phyloP scores from a whole-genome alignment of 2,113 vertebrate genomes.

The Pongo pygmaeus region DNA sequence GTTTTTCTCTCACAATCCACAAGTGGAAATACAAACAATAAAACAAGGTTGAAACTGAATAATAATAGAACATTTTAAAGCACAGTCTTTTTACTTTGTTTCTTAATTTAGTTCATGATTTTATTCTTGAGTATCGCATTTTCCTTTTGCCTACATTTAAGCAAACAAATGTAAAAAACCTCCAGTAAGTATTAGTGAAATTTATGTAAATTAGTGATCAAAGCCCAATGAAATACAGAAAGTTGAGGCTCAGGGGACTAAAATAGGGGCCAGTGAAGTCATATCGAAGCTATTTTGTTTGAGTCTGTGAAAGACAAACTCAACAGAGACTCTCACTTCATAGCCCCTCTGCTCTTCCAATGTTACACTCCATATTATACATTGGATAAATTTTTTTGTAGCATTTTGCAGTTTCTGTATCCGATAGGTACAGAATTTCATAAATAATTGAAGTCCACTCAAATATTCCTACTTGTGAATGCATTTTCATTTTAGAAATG shows the following conservation, averaged over 20 bases:
- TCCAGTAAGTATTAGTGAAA: neutral
- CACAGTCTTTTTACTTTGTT: neutral
- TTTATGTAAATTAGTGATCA: neutral
- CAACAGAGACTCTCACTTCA: neutral
- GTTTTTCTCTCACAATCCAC: neutral
- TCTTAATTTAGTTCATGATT: neutral
- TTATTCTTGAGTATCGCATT: slow-evolving; percentile 18
- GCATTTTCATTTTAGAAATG: slow-evolving; percentile 30
- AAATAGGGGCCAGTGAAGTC: neutral
- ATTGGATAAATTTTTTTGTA: neutral
- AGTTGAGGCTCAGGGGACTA: neutral
- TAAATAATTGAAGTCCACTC: neutral
- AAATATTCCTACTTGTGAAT: neutral
- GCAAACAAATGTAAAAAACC: neutral
- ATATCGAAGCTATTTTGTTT: neutral
- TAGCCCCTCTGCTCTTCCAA: neutral
- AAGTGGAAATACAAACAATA: neutral
- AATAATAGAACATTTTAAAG: neutral
- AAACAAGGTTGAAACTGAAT: neutral
- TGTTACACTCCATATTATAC: neutral
- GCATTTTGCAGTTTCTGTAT: neutral
- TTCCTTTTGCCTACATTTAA: neutral
- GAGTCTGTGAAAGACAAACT: neutral
- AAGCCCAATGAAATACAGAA: slow-evolving; percentile 4
- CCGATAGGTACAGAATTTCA: neutral